Evolutionary conservation across 2,113 vertebrate genomes (phyloP).

Genomic region (Gymnobelideus leadbeateri): DNA sequence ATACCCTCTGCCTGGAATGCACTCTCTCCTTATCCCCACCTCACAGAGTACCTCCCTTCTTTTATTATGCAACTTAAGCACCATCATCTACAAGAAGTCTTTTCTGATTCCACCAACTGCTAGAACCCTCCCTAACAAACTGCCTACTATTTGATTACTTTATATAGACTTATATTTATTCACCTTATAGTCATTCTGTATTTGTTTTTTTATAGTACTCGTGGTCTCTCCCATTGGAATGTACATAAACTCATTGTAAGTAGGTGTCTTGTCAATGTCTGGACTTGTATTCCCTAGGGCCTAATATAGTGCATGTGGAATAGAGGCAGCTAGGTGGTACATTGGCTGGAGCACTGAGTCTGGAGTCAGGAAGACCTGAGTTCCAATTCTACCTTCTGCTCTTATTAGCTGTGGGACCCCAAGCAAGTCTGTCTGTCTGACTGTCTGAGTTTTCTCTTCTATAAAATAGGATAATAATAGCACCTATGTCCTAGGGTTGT

Average conservation of each 20-base stretch:
- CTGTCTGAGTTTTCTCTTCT: background rate
- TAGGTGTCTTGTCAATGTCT: background rate
- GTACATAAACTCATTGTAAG: background rate
- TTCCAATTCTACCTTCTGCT: background rate
- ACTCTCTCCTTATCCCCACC: background rate
- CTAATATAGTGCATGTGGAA: too few relatives aligned
- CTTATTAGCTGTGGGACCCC: background rate
- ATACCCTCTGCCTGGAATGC: background rate
- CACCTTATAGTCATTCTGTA: background rate
- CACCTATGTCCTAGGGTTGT: background rate
- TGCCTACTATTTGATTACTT: background rate
- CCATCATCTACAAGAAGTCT: too few relatives aligned
- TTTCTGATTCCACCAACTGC: background rate
- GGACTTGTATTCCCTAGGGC: background rate
- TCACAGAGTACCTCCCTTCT: background rate
- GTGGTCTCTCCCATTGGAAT: background rate
- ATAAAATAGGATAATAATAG: background rate
- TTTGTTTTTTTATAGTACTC: background rate
- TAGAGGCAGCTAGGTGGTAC: too few relatives aligned
- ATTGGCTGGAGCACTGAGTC: background rate
- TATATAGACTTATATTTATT: background rate
- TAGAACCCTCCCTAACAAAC: background rate
- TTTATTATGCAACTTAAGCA: too few relatives aligned
- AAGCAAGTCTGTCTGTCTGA: background rate
- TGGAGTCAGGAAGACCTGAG: too few relatives aligned